Conservation (phyloP, 2,113 vertebrate genomes). For the Phoenicopterus ruber region DNA sequence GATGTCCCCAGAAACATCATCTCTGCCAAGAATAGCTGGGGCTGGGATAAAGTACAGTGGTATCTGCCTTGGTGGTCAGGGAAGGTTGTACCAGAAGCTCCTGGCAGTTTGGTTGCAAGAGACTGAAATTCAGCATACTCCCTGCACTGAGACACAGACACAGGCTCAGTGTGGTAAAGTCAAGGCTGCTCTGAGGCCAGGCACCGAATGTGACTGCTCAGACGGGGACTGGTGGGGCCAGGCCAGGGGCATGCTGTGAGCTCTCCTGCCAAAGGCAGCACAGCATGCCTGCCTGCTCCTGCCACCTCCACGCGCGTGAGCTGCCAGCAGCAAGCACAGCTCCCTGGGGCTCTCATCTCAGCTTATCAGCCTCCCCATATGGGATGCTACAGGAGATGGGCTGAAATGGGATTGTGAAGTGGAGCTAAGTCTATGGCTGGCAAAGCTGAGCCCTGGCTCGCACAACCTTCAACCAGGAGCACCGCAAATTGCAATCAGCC, state of each 20-base stretch:
- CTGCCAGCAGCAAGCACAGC: background rate
- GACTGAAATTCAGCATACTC: background rate
- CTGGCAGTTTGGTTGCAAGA: background rate
- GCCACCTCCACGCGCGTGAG: rapidly evolving
- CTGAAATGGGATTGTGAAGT: background rate
- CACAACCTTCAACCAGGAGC: background rate
- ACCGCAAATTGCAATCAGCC: background rate
- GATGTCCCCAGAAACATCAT: background rate
- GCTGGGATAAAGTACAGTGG: background rate
- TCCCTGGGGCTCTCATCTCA: background rate
- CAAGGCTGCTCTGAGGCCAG: background rate
- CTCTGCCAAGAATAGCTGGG: background rate
- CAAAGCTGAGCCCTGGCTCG: background rate
- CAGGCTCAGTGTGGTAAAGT: rapidly evolving
- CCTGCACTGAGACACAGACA: background rate
- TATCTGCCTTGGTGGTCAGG: background rate
- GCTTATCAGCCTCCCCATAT: background rate
- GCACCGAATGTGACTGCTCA: rapidly evolving
- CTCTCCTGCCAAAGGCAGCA: background rate
- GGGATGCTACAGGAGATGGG: background rate
- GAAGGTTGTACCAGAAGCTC: background rate
- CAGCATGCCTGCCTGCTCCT: background rate
- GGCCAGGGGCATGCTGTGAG: rapidly evolving
- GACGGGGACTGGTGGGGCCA: background rate
- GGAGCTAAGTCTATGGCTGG: background rate